Percentiles rank a stretch among this genome's conserved stretches.
These are phyloP conservation scores for Prochilodus magdalenae DNA, from an alignment of 2,113 vertebrate species.

Conservation along the genomic window DNA sequence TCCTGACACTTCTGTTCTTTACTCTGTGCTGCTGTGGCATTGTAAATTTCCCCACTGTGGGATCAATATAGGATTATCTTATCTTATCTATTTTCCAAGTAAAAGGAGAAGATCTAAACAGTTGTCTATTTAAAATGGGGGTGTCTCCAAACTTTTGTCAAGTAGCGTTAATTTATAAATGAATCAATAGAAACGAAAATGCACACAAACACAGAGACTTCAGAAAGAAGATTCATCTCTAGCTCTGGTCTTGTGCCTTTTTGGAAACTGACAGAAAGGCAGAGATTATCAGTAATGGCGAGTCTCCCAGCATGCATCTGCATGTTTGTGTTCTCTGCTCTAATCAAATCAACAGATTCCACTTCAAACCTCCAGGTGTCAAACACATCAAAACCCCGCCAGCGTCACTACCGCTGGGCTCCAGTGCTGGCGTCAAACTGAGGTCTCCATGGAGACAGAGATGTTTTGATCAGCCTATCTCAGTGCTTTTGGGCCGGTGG, in stretches of 20 bases:
- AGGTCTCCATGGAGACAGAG: conserved; percentile 20
- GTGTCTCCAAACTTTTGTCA: too few relatives aligned
- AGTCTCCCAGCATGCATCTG: neutral
- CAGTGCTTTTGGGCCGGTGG: neutral
- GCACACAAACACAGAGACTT: neutral
- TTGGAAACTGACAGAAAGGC: neutral
- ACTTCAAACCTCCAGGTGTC: conserved; percentile 17
- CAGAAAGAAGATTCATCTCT: neutral
- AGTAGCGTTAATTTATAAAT: too few relatives aligned
- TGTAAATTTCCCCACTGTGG: too few relatives aligned
- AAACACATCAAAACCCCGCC: neutral
- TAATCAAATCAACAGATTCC: conserved; percentile 20
- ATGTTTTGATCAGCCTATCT: conserved; percentile 7
- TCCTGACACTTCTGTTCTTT: too few relatives aligned
- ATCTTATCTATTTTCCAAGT: too few relatives aligned
- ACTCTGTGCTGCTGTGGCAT: too few relatives aligned
- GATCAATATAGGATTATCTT: too few relatives aligned
- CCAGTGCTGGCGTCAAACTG: conserved; percentile 8
- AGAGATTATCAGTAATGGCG: too few relatives aligned
- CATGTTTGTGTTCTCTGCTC: neutral
- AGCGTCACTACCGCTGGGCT: neutral
- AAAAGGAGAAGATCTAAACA: too few relatives aligned
- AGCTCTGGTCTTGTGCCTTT: neutral
- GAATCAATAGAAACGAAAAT: neutral
- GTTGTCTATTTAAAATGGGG: too few relatives aligned